Evolutionary conservation across 2,113 vertebrate species (phyloP).

Genomic region (Ptilonorhynchus violaceus): DNA sequence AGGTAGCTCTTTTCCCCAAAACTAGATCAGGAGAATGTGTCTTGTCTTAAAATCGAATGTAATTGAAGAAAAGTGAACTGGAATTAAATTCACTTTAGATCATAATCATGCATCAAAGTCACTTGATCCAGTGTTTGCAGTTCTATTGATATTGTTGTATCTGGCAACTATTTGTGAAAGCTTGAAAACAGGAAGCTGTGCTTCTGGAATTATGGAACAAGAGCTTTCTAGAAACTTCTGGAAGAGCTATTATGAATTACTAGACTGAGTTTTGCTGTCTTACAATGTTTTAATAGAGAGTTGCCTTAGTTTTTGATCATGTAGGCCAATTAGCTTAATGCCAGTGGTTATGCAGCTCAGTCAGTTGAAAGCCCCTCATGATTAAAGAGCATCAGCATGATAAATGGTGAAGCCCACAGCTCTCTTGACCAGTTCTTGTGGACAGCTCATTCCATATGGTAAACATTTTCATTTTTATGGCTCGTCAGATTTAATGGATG

Average conservation of each 20-base stretch:
- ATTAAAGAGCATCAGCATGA: background rate
- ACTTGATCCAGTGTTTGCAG: background rate
- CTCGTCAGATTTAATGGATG: background rate
- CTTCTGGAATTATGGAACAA: background rate
- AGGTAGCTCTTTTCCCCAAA: background rate
- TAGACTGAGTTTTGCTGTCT: background rate
- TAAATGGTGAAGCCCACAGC: background rate
- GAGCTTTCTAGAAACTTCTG: background rate
- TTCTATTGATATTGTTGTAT: background rate
- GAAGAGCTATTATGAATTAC: background rate
- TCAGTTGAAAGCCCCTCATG: background rate
- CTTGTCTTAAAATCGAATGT: background rate
- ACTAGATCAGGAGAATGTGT: background rate
- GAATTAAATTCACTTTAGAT: background rate
- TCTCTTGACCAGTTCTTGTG: background rate
- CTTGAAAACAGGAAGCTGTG: background rate
- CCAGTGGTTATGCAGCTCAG: background rate
- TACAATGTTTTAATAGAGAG: background rate
- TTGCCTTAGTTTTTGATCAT: background rate
- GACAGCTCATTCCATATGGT: background rate
- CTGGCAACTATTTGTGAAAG: background rate
- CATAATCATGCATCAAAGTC: background rate
- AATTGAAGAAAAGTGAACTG: background rate
- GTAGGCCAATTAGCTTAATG: background rate
- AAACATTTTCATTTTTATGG: background rate